Conservation (phyloP, 2,888 invertebrate species). For the Dyspetes luteomarginatus region DNA sequence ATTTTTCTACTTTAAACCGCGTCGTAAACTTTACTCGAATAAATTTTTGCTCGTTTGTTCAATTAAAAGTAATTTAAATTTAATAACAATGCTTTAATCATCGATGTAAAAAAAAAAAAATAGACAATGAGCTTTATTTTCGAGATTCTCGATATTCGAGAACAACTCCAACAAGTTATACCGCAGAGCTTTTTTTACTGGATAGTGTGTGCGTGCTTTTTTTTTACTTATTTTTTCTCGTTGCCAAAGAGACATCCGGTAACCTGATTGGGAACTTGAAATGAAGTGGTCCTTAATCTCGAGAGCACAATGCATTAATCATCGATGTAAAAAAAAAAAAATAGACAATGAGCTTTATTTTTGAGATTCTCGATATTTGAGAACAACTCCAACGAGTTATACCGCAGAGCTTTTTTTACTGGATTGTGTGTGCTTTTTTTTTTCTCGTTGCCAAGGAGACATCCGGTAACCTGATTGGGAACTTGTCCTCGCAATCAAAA, state of each 20-base stretch:
- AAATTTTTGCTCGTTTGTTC: too few species aligned
- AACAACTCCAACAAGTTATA: too few species aligned
- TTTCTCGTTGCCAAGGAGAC: conserved; percentile 8
- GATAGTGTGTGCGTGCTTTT: not conserved
- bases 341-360: conserved; percentile 18
- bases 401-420: too few species aligned
- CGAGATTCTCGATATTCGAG: too few species aligned
- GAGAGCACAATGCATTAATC: conserved; percentile 18
- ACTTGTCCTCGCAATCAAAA: conserved; percentile 55
- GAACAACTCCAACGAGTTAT: too few species aligned
- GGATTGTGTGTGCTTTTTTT: not conserved
- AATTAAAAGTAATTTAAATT: too few species aligned
- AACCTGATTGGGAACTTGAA: conserved; percentile 9
- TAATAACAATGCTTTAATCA: conserved; percentile 25
- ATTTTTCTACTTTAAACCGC: too few species aligned
- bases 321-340: conserved; percentile 8
- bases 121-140: conserved; percentile 19
- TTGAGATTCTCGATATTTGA: conserved; percentile 37
- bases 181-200: too few species aligned
- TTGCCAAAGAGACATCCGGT: not conserved
- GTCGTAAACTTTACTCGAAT: too few species aligned
- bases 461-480: conserved; percentile 63
- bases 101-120: conserved; percentile 7
- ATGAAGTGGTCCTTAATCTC: not conserved
- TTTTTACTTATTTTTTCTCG: conserved; percentile 4